These are phyloP conservation scores for Pterostichus niger DNA, from an alignment of 2,888 invertebrate species.

Conservation along the genomic window DNA sequence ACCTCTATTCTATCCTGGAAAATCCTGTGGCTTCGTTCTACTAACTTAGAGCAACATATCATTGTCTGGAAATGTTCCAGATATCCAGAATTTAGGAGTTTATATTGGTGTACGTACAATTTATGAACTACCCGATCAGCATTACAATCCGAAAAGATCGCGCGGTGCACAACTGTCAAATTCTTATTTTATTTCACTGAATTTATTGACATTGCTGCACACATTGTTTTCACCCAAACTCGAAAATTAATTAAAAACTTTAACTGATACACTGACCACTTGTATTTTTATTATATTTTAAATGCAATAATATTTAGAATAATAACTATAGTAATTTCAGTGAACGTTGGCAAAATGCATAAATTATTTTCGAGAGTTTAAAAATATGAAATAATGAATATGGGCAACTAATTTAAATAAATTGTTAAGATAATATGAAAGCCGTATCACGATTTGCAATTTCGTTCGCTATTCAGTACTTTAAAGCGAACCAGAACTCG, in stretches of 20 bases:
- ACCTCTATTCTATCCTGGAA: neutral
- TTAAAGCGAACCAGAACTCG: constrained; percentile 35
- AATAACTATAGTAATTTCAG: too few species aligned
- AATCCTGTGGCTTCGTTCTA: constrained; percentile 40
- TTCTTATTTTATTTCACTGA: constrained; percentile 17
- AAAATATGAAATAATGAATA: too few species aligned
- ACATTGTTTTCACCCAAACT: too few species aligned
- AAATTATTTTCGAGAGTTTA: too few species aligned
- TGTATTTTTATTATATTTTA: too few species aligned
- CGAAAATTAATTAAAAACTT: too few species aligned
- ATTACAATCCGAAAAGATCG: constrained; percentile 9
- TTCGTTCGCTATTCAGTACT: neutral
- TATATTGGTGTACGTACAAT: constrained; percentile 25
- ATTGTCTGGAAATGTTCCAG: constrained; percentile 55
- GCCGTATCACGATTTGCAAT: too few species aligned
- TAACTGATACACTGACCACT: too few species aligned
- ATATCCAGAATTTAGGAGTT: constrained; percentile 22
- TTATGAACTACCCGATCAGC: constrained; percentile 47
- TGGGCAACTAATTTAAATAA: too few species aligned
- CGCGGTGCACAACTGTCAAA: neutral
- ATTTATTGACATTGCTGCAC: constrained; percentile 6
- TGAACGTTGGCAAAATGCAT: too few species aligned
- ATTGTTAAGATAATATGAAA: too few species aligned
- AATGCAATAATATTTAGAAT: too few species aligned
- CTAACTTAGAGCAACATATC: constrained; percentile 54